A percentile compares a stretch with the other conserved stretches of the same genome.
Conservation (phyloP, 2,113 vertebrate genomes). For the Gobio gobio region DNA sequence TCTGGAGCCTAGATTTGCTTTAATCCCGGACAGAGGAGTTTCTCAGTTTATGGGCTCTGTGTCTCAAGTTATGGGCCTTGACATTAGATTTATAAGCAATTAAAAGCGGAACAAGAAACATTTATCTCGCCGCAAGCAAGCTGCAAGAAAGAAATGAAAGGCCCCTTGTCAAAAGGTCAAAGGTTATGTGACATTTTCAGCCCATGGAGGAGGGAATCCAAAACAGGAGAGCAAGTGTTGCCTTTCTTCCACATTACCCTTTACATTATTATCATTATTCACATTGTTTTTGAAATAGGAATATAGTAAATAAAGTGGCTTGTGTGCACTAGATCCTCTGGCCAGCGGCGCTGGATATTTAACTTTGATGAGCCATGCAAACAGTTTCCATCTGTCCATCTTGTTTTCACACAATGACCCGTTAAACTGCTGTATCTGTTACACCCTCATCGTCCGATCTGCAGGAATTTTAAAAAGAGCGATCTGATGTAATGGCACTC, state of each 20-base stretch:
- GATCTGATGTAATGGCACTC: not conserved
- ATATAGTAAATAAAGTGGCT: too few relatives aligned
- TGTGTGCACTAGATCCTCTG: not conserved
- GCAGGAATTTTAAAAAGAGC: not conserved
- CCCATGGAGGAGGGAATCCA: slow-evolving; percentile 64
- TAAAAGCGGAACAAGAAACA: slow-evolving; percentile 16
- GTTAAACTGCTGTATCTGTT: not conserved
- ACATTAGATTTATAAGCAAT: not conserved
- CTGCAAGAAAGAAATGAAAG: slow-evolving; percentile 51
- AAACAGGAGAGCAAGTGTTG: slow-evolving; percentile 68
- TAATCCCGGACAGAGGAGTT: not conserved
- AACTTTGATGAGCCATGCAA: not conserved
- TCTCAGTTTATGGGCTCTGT: not conserved
- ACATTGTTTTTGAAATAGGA: not conserved
- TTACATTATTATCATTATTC: not conserved
- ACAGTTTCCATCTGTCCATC: not conserved
- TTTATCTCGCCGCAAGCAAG: slow-evolving; percentile 16
- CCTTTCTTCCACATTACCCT: slow-evolving; percentile 54
- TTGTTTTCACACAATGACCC: not conserved
- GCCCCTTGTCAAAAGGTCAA: slow-evolving; percentile 61
- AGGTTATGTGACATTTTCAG: slow-evolving; percentile 72
- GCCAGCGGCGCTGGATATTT: not conserved
- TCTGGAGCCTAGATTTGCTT: slow-evolving; percentile 2
- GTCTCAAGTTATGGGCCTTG: not conserved
- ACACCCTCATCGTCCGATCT: not conserved